Evolutionary conservation across 2,888 invertebrate genomes (phyloP).

Genomic region (Syrphus vitripennis): DNA sequence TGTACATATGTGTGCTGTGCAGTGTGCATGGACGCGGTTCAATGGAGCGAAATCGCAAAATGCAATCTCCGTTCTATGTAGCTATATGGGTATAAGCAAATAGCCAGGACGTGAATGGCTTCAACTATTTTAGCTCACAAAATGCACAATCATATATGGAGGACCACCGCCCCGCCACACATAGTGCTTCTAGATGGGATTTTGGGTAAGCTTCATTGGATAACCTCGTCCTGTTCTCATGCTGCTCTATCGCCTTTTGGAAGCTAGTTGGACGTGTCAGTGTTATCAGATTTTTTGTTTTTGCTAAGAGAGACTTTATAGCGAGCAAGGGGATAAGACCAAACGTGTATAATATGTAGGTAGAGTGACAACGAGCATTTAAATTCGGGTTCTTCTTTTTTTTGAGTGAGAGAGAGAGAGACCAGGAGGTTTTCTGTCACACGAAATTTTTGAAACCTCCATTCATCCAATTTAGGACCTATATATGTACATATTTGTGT

Average conservation of each 20-base stretch:
- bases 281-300: constrained; percentile 29
- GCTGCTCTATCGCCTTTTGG: neutral
- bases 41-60: constrained; percentile 56
- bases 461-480: constrained; percentile 27
- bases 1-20: neutral
- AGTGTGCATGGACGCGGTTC: constrained; percentile 40
- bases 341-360: neutral
- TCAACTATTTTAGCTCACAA: constrained; percentile 31
- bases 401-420: too few species aligned
- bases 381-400: constrained; percentile 11
- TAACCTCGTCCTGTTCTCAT: neutral
- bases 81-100: constrained; percentile 16
- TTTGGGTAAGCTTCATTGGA: constrained; percentile 25
- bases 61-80: constrained; percentile 27
- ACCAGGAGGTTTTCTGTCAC: constrained; percentile 12
- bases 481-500: neutral
- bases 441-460: constrained; percentile 37
- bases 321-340: neutral
- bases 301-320: neutral
- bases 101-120: constrained; percentile 47
- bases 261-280: constrained; percentile 28
- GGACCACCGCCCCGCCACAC: neutral
- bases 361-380: constrained; percentile 64
- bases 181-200: constrained; percentile 13
- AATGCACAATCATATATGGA: neutral